A percentile compares a stretch with the other conserved stretches of the same genome.
Conservation (phyloP, 2,113 vertebrate species). For the Furnarius figulus region DNA sequence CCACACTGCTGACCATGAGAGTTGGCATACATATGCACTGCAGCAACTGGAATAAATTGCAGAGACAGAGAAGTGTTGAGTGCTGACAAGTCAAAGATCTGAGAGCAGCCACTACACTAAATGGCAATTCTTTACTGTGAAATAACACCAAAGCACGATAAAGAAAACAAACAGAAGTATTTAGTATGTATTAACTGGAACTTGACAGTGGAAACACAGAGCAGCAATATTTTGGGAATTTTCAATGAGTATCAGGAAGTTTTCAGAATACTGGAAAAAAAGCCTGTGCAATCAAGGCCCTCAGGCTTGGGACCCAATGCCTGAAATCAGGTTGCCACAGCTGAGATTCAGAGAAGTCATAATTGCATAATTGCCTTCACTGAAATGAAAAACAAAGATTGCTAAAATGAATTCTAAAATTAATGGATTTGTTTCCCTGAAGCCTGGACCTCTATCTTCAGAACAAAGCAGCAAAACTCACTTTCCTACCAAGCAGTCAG, state of each 20-base stretch:
- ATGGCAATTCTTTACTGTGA: neutral
- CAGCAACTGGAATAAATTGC: neutral
- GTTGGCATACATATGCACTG: neutral
- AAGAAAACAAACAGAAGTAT: neutral
- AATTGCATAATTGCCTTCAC: neutral
- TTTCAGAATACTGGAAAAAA: neutral
- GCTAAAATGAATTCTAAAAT: neutral
- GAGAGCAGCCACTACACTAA: neutral
- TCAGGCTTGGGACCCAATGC: accelerated
- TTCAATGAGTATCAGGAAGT: neutral
- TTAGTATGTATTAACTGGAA: neutral
- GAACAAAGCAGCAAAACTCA: neutral
- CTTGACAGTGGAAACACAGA: neutral
- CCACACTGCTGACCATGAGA: neutral
- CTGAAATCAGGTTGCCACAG: neutral
- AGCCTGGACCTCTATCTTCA: neutral
- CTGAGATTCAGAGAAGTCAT: neutral
- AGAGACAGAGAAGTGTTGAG: neutral
- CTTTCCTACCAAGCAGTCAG: neutral
- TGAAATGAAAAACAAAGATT: neutral
- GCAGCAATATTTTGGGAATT: neutral
- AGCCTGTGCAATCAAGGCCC: neutral
- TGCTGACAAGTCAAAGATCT: neutral
- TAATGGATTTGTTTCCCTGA: neutral
- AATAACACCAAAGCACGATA: neutral